phyloP scores from a whole-genome alignment of 2,797 vertebrate genomes.

The Gambusia yucatana region DNA sequence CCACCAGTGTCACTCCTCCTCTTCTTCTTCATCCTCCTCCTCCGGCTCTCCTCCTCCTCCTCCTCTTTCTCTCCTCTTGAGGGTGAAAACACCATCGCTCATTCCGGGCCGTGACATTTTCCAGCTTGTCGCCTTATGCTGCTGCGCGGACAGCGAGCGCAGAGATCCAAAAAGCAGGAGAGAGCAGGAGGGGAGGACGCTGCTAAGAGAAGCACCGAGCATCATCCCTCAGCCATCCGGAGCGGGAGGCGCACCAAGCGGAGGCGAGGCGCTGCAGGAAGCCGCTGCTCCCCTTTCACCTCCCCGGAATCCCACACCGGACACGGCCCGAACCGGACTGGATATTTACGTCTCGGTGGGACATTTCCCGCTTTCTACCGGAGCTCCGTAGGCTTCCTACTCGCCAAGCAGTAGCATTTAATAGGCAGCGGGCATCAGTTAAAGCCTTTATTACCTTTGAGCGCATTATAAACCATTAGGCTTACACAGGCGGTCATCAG shows the following conservation, averaged over 20 bases:
- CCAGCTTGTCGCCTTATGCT: slow-evolving; percentile 69
- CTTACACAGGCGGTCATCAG: slow-evolving; percentile 19
- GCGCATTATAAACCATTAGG: slow-evolving; percentile 39
- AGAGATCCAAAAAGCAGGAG: slow-evolving; percentile 58
- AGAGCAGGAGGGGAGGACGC: slow-evolving; percentile 23
- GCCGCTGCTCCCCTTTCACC: slow-evolving; percentile 48
- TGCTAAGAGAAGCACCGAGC: slow-evolving; percentile 38
- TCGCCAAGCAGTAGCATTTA: slow-evolving; percentile 38
- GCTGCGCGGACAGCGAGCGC: slow-evolving; percentile 78
- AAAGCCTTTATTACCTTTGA: slow-evolving; percentile 47
- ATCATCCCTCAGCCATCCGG: slow-evolving; percentile 60
- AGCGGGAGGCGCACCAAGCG: slow-evolving; percentile 64
- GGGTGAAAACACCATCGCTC: slow-evolving; percentile 77
- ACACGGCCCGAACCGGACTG: slow-evolving; percentile 53
- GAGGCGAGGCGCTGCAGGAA: slow-evolving; percentile 62
- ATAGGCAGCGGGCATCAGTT: slow-evolving; percentile 51
- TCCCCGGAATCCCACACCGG: slow-evolving; percentile 52
- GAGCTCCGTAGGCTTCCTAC: slow-evolving; percentile 24
- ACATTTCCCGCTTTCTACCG: slow-evolving; percentile 57
- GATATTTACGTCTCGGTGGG: slow-evolving; percentile 68
- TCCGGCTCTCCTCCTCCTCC: slow-evolving; percentile 46
- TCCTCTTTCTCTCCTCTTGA: slow-evolving; percentile 45
- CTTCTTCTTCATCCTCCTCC: slow-evolving; percentile 17
- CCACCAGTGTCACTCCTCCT: slow-evolving; percentile 47
- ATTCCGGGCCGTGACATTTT: slow-evolving; percentile 76